These are phyloP conservation scores for Dynastes maya DNA, from an alignment of 2,888 invertebrate genomes.

Conservation along the genomic window DNA sequence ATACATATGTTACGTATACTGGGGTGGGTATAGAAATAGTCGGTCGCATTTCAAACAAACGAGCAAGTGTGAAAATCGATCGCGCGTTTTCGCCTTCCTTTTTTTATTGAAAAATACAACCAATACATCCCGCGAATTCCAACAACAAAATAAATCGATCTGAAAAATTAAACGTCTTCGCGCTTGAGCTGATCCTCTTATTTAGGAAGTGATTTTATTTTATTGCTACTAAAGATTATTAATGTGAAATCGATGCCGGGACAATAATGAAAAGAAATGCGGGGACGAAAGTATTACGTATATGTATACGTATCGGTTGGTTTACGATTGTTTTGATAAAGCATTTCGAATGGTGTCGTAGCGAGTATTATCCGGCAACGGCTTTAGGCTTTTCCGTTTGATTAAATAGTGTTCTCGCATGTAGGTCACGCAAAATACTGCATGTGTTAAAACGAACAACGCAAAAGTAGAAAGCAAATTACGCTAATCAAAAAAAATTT, in stretches of 20 bases:
- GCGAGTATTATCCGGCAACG: too few relatives aligned
- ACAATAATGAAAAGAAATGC: conserved; percentile 45
- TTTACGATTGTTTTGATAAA: too few relatives aligned
- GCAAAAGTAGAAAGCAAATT: too few relatives aligned
- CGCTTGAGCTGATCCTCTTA: conserved; percentile 43
- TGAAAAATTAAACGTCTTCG: conserved; percentile 5
- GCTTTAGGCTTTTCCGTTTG: too few relatives aligned
- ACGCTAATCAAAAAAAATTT: too few relatives aligned
- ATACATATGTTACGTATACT: background rate
- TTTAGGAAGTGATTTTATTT: conserved; percentile 11
- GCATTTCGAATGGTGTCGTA: too few relatives aligned
- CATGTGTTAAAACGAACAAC: conserved; percentile 57
- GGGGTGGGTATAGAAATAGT: background rate
- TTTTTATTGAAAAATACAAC: conserved; percentile 4
- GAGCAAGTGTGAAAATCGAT: conserved; percentile 34
- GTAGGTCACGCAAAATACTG: conserved; percentile 49
- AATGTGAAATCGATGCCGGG: conserved; percentile 13
- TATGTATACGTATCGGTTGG: too few relatives aligned
- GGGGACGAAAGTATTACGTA: too few relatives aligned
- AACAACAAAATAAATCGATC: conserved; percentile 22
- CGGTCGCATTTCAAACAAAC: conserved; percentile 15
- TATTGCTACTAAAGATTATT: conserved; percentile 6
- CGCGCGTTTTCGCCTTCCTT: background rate
- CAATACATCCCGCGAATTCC: background rate
- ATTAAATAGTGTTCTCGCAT: too few relatives aligned